phyloP scores from a whole-genome alignment of 2,797 vertebrate species.

The Myripristis jacobus region DNA sequence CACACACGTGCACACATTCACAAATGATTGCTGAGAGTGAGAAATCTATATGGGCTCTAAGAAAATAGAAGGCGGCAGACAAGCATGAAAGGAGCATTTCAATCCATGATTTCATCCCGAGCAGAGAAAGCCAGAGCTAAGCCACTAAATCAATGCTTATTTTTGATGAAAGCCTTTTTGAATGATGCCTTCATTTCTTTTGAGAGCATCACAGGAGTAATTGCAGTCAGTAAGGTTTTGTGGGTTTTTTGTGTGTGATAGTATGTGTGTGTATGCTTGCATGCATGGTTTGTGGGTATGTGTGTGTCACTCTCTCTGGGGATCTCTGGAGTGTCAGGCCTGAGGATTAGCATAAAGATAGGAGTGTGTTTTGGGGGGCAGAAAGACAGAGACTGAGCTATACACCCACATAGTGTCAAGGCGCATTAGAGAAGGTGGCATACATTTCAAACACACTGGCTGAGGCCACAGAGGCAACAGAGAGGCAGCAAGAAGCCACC shows the following conservation, averaged over 20 bases:
- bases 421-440: slow-evolving; percentile 30
- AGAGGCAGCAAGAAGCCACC: slow-evolving; percentile 14
- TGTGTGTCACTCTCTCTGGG: slow-evolving; percentile 16
- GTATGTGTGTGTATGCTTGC: slow-evolving; percentile 1
- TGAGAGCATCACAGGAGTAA: neutral
- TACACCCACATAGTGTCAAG: slow-evolving; percentile 28
- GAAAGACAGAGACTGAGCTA: slow-evolving; percentile 27
- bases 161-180: slow-evolving; percentile 2
- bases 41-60: neutral
- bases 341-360: slow-evolving; percentile 50
- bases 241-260: neutral
- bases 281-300: neutral
- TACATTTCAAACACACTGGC: slow-evolving; percentile 24
- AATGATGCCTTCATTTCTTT: slow-evolving; percentile 6
- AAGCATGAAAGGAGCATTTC: neutral
- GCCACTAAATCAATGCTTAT: slow-evolving; percentile 1
- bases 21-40: neutral
- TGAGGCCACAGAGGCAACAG: slow-evolving; percentile 13
- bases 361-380: slow-evolving; percentile 23
- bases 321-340: slow-evolving; percentile 33
- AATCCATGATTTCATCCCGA: neutral
- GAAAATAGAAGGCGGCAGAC: neutral
- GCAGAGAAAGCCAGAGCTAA: neutral
- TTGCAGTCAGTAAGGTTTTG: neutral
- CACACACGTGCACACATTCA: slow-evolving; percentile 4